These are phyloP conservation scores for Drosophila prolongata DNA, from an alignment of 2,888 invertebrate species.

Conservation along the genomic window DNA sequence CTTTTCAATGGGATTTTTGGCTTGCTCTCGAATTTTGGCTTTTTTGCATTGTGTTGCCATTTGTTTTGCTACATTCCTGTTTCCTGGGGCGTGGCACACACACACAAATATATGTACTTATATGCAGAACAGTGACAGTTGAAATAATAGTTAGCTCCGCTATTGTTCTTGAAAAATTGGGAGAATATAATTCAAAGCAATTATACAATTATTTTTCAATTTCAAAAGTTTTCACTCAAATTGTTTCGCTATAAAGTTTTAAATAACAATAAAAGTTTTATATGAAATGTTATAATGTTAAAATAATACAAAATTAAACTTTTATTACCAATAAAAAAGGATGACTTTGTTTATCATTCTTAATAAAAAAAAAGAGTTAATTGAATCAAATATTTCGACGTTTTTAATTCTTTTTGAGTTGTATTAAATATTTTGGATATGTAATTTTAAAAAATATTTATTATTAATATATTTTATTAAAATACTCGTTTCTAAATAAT, in stretches of 20 bases:
- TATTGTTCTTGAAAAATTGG: conserved; percentile 1
- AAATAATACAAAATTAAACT: too few relatives aligned
- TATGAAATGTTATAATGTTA: background rate
- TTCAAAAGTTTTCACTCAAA: background rate
- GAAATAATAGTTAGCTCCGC: background rate
- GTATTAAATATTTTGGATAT: too few relatives aligned
- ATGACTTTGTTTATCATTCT: too few relatives aligned
- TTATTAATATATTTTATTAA: too few relatives aligned
- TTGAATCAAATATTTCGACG: too few relatives aligned
- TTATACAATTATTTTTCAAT: background rate
- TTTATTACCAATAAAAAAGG: too few relatives aligned
- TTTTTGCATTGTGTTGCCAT: conserved; percentile 27
- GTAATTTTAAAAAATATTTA: too few relatives aligned
- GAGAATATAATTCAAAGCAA: background rate
- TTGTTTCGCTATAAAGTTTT: background rate
- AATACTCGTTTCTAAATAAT: too few relatives aligned
- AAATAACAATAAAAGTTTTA: background rate
- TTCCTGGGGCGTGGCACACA: conserved; percentile 49
- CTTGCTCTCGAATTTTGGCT: conserved; percentile 19
- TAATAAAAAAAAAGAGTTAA: too few relatives aligned
- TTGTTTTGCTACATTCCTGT: conserved; percentile 26
- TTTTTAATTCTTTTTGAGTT: too few relatives aligned
- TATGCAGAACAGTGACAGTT: conserved; percentile 10
- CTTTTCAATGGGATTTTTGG: conserved; percentile 36
- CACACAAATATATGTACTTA: conserved; percentile 12